A percentile compares a stretch with the other conserved stretches of the same genome.
phyloP scores from a whole-genome alignment of 2,888 invertebrate species.

The Morpho deidamia region DNA sequence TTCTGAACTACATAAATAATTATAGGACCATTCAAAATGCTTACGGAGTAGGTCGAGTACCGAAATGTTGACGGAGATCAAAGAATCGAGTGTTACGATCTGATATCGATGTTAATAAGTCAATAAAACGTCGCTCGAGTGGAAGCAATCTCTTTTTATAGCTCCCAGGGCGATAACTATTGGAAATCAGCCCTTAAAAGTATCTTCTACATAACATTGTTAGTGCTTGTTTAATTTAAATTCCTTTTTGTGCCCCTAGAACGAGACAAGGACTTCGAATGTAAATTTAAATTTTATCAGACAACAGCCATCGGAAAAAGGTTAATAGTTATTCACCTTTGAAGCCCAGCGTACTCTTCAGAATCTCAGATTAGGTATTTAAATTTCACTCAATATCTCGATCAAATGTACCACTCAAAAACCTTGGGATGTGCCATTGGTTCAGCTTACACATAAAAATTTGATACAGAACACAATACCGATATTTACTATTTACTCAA shows the following conservation, averaged over 20 bases:
- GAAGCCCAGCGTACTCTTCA: no score
- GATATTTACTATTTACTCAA: no score
- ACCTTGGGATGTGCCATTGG: no score
- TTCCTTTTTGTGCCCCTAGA: neutral
- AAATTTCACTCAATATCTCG: no score
- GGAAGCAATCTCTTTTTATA: conserved; percentile 76
- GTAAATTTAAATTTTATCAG: no score
- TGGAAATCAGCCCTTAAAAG: conserved; percentile 60
- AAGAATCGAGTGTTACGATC: conserved; percentile 74
- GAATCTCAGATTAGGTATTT: no score
- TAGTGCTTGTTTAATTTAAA: neutral
- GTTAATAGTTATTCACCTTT: no score
- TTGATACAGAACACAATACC: no score
- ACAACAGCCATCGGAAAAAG: no score
- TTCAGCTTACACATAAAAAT: no score
- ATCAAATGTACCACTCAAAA: no score
- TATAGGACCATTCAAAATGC: conserved; percentile 2
- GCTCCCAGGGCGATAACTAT: conserved; percentile 68
- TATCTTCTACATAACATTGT: conserved; percentile 31
- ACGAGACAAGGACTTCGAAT: no score
- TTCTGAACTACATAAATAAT: neutral
- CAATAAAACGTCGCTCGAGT: conserved; percentile 73
- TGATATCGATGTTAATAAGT: conserved; percentile 77
- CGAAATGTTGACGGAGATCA: conserved; percentile 66
- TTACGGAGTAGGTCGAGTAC: conserved; percentile 50